A percentile compares a stretch with the other conserved stretches of the same genome.
phyloP scores from a whole-genome alignment of 2,113 vertebrate genomes.

The Chloroceryle aenea region DNA sequence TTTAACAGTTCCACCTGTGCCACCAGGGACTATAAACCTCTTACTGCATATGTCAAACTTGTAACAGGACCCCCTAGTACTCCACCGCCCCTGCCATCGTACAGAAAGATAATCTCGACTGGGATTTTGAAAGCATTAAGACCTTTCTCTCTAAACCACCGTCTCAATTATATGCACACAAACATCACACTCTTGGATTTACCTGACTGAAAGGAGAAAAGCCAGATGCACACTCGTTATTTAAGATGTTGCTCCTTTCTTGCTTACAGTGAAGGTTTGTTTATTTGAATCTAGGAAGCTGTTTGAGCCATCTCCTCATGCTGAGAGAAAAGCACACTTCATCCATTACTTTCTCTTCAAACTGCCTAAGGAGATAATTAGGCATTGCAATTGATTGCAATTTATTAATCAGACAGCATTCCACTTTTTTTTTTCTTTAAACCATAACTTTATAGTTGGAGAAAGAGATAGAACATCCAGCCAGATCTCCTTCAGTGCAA shows the following conservation, averaged over 20 bases:
- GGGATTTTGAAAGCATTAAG: neutral
- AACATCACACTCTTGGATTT: neutral
- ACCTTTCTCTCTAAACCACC: neutral
- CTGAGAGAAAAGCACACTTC: conserved; percentile 57
- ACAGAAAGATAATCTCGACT: neutral
- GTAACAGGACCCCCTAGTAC: neutral
- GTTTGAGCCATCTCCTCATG: conserved; percentile 9
- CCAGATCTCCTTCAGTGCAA: neutral
- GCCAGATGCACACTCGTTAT: neutral
- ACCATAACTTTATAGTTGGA: neutral
- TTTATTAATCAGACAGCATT: conserved; percentile 77
- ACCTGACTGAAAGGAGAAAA: neutral
- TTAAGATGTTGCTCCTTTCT: neutral
- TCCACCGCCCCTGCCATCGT: neutral
- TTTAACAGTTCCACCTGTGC: neutral
- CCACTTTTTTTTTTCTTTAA: neutral
- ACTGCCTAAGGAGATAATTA: conserved; percentile 73
- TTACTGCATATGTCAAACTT: neutral
- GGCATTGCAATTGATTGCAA: conserved; percentile 75
- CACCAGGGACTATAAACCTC: neutral
- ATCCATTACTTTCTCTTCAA: conserved; percentile 64
- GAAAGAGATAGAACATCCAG: neutral
- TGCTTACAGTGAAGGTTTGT: neutral
- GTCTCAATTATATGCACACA: neutral
- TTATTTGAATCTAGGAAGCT: conserved; percentile 11